phyloP scores from a whole-genome alignment of 2,888 invertebrate species.

The Apamea monoglypha region DNA sequence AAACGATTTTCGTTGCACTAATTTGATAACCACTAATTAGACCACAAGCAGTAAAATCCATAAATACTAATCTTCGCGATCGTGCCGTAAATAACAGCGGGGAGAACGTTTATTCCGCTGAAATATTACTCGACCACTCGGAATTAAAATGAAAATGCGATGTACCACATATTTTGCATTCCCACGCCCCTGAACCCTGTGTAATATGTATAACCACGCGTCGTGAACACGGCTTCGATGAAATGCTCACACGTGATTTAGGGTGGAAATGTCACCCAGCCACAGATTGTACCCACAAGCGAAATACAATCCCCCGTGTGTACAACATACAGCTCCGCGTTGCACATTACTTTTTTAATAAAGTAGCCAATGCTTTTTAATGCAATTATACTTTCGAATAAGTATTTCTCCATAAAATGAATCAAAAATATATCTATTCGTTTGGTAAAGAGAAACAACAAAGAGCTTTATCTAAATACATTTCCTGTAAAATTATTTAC shows the following conservation, averaged over 20 bases:
- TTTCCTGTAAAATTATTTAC: slow-evolving; percentile 8
- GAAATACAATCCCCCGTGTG: slow-evolving; percentile 33
- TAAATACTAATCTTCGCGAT: slow-evolving; percentile 70
- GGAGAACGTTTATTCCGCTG: slow-evolving; percentile 72
- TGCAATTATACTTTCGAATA: slow-evolving; percentile 14
- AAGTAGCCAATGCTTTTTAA: background rate
- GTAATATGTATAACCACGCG: slow-evolving; percentile 66
- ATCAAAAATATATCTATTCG: background rate
- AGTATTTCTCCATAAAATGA: background rate
- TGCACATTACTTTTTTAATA: slow-evolving; percentile 18
- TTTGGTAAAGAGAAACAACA: background rate
- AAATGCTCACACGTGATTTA: slow-evolving; percentile 78
- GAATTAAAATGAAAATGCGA: slow-evolving; percentile 75
- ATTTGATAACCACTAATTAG: slow-evolving; percentile 69
- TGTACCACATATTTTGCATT: slow-evolving; percentile 68
- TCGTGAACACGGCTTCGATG: slow-evolving; percentile 72
- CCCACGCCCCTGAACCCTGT: slow-evolving; percentile 65
- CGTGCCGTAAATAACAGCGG: slow-evolving; percentile 67
- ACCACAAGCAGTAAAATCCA: slow-evolving; percentile 66
- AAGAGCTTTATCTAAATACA: slow-evolving; percentile 6
- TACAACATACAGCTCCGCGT: slow-evolving; percentile 6
- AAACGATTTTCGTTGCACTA: slow-evolving; percentile 65
- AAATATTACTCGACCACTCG: slow-evolving; percentile 72
- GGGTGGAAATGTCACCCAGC: slow-evolving; percentile 73
- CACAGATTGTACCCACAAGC: slow-evolving; percentile 48